Percentiles rank a stretch among this genome's conserved stretches.
Evolutionary conservation across 2,113 vertebrate species (phyloP).

Genomic region (Tetraodon nigroviridis): DNA sequence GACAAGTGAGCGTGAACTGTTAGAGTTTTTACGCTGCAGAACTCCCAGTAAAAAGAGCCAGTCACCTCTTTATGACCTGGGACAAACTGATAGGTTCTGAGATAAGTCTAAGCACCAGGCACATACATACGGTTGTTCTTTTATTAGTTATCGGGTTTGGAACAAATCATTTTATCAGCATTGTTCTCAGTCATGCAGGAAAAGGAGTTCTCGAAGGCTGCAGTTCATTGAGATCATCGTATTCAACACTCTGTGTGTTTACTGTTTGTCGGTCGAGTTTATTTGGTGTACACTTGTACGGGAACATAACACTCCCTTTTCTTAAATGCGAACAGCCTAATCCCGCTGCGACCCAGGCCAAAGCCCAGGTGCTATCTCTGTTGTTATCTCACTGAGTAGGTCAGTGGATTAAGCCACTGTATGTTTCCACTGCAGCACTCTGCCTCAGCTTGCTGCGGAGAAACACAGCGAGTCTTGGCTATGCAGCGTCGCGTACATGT

Average conservation of each 20-base stretch:
- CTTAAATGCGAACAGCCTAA: constrained; percentile 65
- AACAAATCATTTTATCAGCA: constrained; percentile 4
- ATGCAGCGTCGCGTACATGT: constrained; percentile 29
- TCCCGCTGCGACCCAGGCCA: constrained; percentile 67
- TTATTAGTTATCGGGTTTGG: background rate
- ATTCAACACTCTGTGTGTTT: background rate
- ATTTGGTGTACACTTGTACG: constrained; percentile 15
- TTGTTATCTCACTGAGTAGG: constrained; percentile 74
- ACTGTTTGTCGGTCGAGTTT: background rate
- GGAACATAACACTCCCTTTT: constrained; percentile 45
- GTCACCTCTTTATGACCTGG: constrained; percentile 1
- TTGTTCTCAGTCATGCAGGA: constrained; percentile 13
- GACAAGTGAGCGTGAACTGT: no score
- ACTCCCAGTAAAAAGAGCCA: background rate
- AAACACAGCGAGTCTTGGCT: constrained; percentile 22
- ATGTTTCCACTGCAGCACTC: constrained; percentile 57
- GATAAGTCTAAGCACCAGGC: constrained; percentile 1
- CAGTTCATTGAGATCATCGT: background rate
- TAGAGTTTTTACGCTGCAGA: no score
- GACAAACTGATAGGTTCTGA: constrained; percentile 4
- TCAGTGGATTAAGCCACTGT: constrained; percentile 71
- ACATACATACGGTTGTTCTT: no score
- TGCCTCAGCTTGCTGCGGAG: constrained; percentile 21
- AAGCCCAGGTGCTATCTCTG: constrained; percentile 65
- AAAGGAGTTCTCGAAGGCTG: background rate